Evolutionary conservation across 2,888 invertebrate species (phyloP).

Genomic region (Ceraclea dissimilis): DNA sequence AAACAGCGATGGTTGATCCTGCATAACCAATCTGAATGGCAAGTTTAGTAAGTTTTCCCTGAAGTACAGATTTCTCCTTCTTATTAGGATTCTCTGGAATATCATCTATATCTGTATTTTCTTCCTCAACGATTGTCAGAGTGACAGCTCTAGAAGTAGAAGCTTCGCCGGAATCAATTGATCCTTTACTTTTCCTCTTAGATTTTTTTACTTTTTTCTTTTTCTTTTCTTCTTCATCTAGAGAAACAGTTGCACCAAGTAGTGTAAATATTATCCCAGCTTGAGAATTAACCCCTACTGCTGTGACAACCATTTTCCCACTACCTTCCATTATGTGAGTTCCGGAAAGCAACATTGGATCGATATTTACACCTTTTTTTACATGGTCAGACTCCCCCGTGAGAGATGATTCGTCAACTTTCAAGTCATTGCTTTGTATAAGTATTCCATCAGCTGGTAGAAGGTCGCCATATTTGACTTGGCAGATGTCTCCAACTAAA

Average conservation of each 20-base stretch:
- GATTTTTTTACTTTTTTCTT: slow-evolving; percentile 31
- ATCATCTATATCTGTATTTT: slow-evolving; percentile 17
- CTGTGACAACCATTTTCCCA: slow-evolving; percentile 56
- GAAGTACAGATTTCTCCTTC: slow-evolving; percentile 47
- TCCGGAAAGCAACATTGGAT: slow-evolving; percentile 49
- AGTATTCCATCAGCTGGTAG: slow-evolving; percentile 59
- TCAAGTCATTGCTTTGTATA: slow-evolving; percentile 57
- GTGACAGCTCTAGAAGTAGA: slow-evolving; percentile 51
- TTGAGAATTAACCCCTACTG: slow-evolving; percentile 60
- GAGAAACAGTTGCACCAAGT: slow-evolving; percentile 47
- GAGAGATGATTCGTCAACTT: slow-evolving; percentile 59
- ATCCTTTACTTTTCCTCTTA: slow-evolving; percentile 28
- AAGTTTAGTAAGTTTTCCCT: slow-evolving; percentile 56
- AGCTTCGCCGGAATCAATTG: slow-evolving; percentile 34
- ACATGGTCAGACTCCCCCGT: slow-evolving; percentile 65
- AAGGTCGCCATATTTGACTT: slow-evolving; percentile 53
- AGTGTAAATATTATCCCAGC: slow-evolving; percentile 60
- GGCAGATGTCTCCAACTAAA: slow-evolving; percentile 54
- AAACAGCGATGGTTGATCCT: slow-evolving; percentile 54
- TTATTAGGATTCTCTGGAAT: slow-evolving; percentile 22
- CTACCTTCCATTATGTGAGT: slow-evolving; percentile 65
- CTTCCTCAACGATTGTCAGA: slow-evolving; percentile 27
- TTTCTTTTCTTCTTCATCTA: slow-evolving; percentile 8
- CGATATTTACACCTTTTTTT: slow-evolving; percentile 49
- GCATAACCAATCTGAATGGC: slow-evolving; percentile 63